Conservation (phyloP, 2,888 invertebrate genomes). For the Diarsia dahlii region DNA sequence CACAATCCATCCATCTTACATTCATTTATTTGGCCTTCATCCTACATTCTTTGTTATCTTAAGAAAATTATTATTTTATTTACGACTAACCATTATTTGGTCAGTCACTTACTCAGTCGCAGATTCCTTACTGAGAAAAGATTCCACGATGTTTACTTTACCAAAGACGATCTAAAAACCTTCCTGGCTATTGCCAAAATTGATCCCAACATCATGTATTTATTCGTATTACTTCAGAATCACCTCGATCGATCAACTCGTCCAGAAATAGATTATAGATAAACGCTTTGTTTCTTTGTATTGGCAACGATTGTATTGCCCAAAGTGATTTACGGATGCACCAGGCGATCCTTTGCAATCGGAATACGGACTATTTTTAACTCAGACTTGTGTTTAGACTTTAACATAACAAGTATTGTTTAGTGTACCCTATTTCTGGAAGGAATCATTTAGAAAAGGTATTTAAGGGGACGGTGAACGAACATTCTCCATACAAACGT, state of each 20-base stretch:
- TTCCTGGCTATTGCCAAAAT: background rate
- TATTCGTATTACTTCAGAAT: background rate
- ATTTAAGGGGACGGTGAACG: too few species aligned
- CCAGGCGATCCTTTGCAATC: background rate
- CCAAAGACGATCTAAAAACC: background rate
- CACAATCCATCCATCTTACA: too few species aligned
- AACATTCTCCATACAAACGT: too few species aligned
- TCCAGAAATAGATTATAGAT: constrained; percentile 1
- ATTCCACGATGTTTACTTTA: background rate
- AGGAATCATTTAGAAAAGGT: background rate
- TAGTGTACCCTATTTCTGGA: background rate
- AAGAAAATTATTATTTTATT: too few species aligned
- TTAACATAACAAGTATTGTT: background rate
- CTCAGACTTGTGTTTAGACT: constrained; percentile 10
- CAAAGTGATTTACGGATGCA: constrained; percentile 13
- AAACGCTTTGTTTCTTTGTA: constrained; percentile 1
- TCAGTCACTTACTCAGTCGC: background rate
- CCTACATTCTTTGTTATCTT: too few species aligned
- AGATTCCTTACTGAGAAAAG: background rate
- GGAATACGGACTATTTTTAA: constrained; percentile 11
- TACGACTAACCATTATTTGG: too few species aligned
- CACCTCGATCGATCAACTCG: background rate
- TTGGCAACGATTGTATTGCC: background rate
- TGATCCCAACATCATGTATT: background rate
- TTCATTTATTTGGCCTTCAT: too few species aligned